phyloP scores from a whole-genome alignment of 2,113 vertebrate species.

The human region DNA sequence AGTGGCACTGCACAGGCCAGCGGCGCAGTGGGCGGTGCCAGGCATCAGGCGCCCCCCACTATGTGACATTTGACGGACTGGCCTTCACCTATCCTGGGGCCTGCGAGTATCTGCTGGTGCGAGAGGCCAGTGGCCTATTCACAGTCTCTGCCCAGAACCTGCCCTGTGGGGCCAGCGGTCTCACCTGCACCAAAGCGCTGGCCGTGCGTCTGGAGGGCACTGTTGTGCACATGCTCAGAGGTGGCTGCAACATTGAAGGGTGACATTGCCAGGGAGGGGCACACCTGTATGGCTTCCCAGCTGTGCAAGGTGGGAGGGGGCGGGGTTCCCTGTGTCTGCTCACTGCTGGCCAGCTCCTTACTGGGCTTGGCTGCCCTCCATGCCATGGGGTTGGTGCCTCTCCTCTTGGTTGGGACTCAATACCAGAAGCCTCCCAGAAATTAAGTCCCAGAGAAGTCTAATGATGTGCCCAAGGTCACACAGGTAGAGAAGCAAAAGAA shows the following conservation, averaged over 20 bases:
- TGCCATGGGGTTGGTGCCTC: neutral
- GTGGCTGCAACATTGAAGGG: constrained; percentile 68
- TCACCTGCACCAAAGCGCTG: constrained; percentile 94
- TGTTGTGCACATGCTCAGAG: constrained; percentile 90
- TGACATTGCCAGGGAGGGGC: neutral
- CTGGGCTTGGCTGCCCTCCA: neutral
- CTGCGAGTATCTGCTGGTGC: constrained; percentile 92
- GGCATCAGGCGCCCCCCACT: constrained; percentile 94
- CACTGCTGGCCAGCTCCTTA: neutral
- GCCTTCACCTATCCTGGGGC: constrained; percentile 91
- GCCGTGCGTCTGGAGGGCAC: constrained; percentile 88
- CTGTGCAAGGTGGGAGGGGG: neutral
- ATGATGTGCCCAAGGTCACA: neutral
- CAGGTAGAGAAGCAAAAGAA: neutral
- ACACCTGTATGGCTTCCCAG: accelerated
- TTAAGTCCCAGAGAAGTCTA: neutral
- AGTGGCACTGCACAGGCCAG: constrained; percentile 88
- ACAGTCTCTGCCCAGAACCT: constrained; percentile 90
- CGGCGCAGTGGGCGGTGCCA: constrained; percentile 88
- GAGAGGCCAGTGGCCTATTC: constrained; percentile 87
- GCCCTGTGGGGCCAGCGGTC: constrained; percentile 90
- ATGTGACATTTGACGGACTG: constrained; percentile 92
- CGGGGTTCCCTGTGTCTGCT: neutral
- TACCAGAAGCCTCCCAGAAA: neutral
- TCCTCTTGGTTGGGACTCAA: neutral